Conservation (phyloP, 2,113 vertebrate species). For the Misgurnus mizolepis region DNA sequence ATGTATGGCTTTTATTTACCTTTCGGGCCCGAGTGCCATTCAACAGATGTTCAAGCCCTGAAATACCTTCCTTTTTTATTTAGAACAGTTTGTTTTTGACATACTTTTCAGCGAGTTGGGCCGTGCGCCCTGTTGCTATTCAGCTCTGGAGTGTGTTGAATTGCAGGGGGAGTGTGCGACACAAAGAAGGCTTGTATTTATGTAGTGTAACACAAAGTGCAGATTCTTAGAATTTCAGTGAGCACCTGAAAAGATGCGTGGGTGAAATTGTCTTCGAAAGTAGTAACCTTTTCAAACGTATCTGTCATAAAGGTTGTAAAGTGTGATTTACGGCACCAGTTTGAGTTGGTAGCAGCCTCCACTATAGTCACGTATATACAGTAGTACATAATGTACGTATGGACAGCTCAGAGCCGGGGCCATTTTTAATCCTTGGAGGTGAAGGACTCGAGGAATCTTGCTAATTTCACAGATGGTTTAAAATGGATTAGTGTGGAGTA, state of each 20-base stretch:
- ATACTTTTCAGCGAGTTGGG: constrained; percentile 44
- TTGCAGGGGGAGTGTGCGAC: constrained; percentile 40
- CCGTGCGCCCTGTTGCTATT: constrained; percentile 38
- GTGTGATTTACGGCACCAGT: constrained; percentile 17
- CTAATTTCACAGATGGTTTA: constrained; percentile 88
- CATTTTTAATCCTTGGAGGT: constrained; percentile 83
- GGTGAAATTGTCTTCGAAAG: constrained; percentile 30
- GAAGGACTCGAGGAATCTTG: constrained; percentile 84
- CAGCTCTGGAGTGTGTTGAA: constrained; percentile 42
- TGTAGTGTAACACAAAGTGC: constrained; percentile 36
- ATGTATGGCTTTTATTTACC: constrained; percentile 37
- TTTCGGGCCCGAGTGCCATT: constrained; percentile 23
- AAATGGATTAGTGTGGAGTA: constrained; percentile 84
- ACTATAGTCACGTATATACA: not conserved
- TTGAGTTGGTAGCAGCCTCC: constrained; percentile 42
- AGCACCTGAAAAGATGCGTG: constrained; percentile 34
- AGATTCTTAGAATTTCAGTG: constrained; percentile 34
- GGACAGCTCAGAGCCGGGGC: constrained; percentile 69
- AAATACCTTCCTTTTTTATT: constrained; percentile 41
- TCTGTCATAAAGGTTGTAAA: constrained; percentile 24
- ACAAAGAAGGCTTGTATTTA: constrained; percentile 43
- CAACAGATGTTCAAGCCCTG: constrained; percentile 15
- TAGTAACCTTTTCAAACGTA: constrained; percentile 24
- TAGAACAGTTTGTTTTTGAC: constrained; percentile 43
- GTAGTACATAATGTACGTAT: constrained; percentile 64